Evolutionary conservation across 2,113 vertebrate genomes (phyloP).

Genomic region (Gopherus evgoodei): DNA sequence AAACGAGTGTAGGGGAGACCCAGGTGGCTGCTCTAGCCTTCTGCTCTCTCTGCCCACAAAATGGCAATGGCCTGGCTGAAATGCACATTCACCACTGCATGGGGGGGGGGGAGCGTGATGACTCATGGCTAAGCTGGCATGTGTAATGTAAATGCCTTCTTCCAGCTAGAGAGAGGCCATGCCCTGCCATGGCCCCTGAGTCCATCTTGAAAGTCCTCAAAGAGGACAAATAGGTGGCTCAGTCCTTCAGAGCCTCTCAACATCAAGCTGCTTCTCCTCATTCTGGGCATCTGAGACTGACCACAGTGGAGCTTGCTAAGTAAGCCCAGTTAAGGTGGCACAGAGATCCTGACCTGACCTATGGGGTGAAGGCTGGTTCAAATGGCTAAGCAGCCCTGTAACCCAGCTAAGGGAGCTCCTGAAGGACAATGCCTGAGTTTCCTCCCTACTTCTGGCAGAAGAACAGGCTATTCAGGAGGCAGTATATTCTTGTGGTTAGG

Average conservation of each 20-base stretch:
- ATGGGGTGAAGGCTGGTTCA: neutral
- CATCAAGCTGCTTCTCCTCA: neutral
- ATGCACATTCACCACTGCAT: neutral
- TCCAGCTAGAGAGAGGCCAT: neutral
- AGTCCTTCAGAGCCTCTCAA: neutral
- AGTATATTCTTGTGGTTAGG: neutral
- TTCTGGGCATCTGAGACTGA: neutral
- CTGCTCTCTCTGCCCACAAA: neutral
- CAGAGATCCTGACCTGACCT: neutral
- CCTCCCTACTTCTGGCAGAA: neutral
- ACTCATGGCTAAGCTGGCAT: neutral
- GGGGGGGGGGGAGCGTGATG: neutral
- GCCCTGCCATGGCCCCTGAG: neutral
- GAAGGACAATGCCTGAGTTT: neutral
- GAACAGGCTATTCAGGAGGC: neutral
- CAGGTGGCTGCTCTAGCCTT: neutral
- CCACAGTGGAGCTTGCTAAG: neutral
- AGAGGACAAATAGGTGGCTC: neutral
- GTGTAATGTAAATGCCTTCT: neutral
- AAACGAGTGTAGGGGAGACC: neutral
- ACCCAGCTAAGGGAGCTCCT: neutral
- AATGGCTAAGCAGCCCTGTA: neutral
- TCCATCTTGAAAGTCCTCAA: neutral
- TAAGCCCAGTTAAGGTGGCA: neutral
- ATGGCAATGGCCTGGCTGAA: neutral